These are phyloP conservation scores for Ceuthmochares aereus DNA, from an alignment of 2,113 vertebrate species.

Conservation along the genomic window DNA sequence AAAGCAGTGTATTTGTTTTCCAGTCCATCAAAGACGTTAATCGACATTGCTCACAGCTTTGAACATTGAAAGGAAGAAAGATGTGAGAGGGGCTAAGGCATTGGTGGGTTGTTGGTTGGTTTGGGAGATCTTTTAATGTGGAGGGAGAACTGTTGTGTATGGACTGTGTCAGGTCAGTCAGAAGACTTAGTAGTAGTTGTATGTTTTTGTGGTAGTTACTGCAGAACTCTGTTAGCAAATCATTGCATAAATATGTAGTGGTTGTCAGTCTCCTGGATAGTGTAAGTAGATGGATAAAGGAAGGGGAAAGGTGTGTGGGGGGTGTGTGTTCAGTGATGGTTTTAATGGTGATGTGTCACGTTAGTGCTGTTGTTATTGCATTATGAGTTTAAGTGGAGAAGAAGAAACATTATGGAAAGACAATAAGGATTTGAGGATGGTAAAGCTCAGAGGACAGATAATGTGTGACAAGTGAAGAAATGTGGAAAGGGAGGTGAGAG, in stretches of 20 bases:
- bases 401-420: background rate
- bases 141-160: background rate
- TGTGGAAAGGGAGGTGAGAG: background rate
- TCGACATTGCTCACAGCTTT: background rate
- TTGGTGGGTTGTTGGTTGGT: background rate
- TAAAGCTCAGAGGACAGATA: background rate
- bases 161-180: background rate
- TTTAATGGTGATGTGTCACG: accelerated
- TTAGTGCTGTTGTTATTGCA: background rate
- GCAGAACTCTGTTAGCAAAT: background rate
- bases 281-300: background rate
- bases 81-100: background rate
- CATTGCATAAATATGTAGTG: background rate
- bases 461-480: background rate
- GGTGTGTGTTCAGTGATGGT: background rate
- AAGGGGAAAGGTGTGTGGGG: background rate
- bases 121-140: background rate
- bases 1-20: background rate
- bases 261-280: background rate
- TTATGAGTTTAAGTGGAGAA: background rate
- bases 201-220: background rate
- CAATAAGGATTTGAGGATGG: background rate
- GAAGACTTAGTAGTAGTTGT: background rate
- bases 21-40: background rate
- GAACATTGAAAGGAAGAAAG: background rate